phyloP scores from a whole-genome alignment of 2,113 vertebrate species.

The Callipepla californica region DNA sequence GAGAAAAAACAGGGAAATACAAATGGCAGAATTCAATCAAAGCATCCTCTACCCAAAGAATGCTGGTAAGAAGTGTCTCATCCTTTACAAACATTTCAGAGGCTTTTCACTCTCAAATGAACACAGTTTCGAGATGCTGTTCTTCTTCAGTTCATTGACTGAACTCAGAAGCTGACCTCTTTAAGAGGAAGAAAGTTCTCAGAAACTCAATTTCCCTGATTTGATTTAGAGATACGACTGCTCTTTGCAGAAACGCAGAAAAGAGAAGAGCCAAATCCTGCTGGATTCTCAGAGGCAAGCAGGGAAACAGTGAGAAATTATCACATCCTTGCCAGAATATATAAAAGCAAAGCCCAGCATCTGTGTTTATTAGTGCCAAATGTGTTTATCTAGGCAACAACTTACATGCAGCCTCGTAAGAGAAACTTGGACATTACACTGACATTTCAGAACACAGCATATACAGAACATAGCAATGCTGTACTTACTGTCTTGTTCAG shows the following conservation, averaged over 20 bases:
- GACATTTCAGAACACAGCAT: slow-evolving; percentile 66
- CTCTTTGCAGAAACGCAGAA: background rate
- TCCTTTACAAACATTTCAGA: background rate
- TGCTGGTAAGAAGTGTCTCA: background rate
- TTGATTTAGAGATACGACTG: background rate
- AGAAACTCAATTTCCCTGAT: background rate
- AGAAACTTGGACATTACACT: slow-evolving; percentile 62
- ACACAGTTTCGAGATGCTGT: slow-evolving; percentile 30
- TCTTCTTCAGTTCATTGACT: background rate
- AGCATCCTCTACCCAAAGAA: slow-evolving; percentile 3
- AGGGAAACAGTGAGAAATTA: slow-evolving; percentile 18
- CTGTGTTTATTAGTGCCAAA: slow-evolving; percentile 32
- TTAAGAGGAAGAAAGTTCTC: background rate
- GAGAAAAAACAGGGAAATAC: background rate
- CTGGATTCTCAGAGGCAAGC: background rate
- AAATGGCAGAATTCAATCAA: background rate
- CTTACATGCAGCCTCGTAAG: slow-evolving; percentile 60
- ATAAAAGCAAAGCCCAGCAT: slow-evolving; percentile 56
- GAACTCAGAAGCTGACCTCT: background rate
- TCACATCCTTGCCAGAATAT: slow-evolving; percentile 12
- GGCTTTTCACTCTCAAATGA: background rate
- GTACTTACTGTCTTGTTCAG: slow-evolving; percentile 97
- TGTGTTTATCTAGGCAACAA: slow-evolving; percentile 35
- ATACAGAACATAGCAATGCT: slow-evolving; percentile 43
- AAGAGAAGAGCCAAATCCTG: background rate